Evolutionary conservation across 2,797 vertebrate genomes (phyloP).

Genomic region (Darevskia mixta): DNA sequence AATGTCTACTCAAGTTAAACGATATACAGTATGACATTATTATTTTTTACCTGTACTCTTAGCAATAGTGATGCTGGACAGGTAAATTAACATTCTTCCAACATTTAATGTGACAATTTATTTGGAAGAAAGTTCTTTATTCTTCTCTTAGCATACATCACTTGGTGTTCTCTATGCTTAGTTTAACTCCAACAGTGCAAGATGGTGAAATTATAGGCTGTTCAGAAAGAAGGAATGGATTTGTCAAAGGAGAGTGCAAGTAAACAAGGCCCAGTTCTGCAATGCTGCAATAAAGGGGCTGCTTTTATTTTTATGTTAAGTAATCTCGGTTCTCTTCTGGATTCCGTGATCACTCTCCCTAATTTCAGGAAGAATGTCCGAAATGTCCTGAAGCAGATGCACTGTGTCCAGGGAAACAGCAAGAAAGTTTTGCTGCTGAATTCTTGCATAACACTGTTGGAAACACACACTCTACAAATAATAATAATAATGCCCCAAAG

Average conservation of each 20-base stretch:
- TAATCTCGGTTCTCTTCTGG: neutral
- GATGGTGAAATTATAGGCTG: neutral
- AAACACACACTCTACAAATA: no score
- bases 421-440: neutral
- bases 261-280: accelerated
- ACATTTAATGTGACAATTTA: neutral
- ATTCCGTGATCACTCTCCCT: neutral
- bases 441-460: neutral
- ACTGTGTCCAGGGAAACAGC: neutral
- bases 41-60: neutral
- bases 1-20: neutral
- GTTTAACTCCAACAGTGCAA: neutral
- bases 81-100: neutral
- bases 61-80: neutral
- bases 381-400: no score
- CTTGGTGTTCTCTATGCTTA: neutral
- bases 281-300: neutral
- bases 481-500: no score
- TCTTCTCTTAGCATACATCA: neutral
- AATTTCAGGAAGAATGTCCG: neutral
- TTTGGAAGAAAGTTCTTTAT: neutral
- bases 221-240: neutral
- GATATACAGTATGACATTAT: neutral
- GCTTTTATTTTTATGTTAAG: neutral
- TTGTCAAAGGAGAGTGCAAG: neutral